Evolutionary conservation across 2,888 invertebrate genomes (phyloP).

Genomic region (Rhyacophila evoluta): DNA sequence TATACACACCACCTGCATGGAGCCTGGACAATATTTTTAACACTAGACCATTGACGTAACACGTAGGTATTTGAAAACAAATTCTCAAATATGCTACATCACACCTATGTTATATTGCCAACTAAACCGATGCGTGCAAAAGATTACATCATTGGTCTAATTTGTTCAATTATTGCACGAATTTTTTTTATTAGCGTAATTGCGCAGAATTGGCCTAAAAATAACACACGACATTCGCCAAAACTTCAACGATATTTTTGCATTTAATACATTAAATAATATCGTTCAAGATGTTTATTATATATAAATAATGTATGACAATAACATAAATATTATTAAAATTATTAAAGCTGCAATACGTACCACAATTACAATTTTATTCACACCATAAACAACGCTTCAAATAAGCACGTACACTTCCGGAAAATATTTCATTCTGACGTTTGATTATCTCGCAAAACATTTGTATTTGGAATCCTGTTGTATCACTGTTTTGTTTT

Average conservation of each 20-base stretch:
- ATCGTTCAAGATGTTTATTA: no score
- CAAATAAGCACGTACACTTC: neutral
- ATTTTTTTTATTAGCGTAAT: neutral
- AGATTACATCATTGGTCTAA: neutral
- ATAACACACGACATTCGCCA: neutral
- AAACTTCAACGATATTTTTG: no score
- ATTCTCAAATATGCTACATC: neutral
- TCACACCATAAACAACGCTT: neutral
- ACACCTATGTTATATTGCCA: neutral
- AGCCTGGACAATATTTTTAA: neutral
- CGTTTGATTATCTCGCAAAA: neutral
- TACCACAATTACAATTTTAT: no score
- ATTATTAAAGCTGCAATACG: no score
- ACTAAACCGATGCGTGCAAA: neutral
- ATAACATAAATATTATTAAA: no score
- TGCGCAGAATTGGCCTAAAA: slow-evolving; percentile 1
- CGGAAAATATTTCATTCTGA: neutral
- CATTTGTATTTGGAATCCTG: neutral
- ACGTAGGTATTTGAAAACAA: neutral
- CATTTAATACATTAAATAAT: no score
- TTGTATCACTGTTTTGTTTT: neutral
- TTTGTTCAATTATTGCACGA: neutral
- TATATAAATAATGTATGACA: no score
- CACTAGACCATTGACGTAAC: neutral
- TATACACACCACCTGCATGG: no score